Evolutionary conservation across 2,797 vertebrate genomes (phyloP).

Genomic region (Jordanella pulchra): DNA sequence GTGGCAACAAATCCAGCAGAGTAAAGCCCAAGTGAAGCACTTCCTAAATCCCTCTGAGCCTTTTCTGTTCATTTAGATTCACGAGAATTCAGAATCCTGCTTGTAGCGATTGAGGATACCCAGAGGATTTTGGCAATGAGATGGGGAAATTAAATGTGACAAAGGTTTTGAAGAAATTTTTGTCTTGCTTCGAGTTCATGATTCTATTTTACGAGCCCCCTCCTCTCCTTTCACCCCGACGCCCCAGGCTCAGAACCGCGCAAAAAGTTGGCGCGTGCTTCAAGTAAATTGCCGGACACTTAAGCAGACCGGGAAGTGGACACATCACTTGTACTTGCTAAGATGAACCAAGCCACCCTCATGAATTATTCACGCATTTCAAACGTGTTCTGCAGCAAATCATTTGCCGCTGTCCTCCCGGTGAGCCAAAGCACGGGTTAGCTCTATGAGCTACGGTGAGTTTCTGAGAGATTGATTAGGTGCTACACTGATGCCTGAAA

Average conservation of each 20-base stretch:
- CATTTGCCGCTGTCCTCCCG: conserved; percentile 40
- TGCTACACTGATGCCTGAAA: conserved; percentile 42
- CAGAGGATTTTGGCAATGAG: conserved; percentile 40
- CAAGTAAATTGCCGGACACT: conserved; percentile 58
- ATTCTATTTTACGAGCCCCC: conserved; percentile 37
- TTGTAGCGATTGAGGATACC: conserved; percentile 40
- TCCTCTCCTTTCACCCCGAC: conserved; percentile 37
- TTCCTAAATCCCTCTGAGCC: not conserved
- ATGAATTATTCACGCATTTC: conserved; percentile 58
- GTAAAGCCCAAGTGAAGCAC: not conserved
- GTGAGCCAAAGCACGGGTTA: conserved; percentile 43
- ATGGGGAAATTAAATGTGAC: conserved; percentile 56
- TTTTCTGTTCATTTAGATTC: conserved; percentile 21
- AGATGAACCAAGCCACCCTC: conserved; percentile 58
- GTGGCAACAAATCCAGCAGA: not conserved
- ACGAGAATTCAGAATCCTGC: conserved; percentile 23
- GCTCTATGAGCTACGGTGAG: conserved; percentile 35
- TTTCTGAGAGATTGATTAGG: conserved; percentile 56
- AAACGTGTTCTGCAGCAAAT: conserved; percentile 50
- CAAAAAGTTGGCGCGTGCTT: conserved; percentile 37
- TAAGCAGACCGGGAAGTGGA: conserved; percentile 48
- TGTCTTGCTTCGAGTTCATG: conserved; percentile 33
- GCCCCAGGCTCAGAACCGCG: conserved; percentile 36
- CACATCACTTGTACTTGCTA: conserved; percentile 54
- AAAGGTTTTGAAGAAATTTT: conserved; percentile 49